phyloP scores from a whole-genome alignment of 2,888 invertebrate genomes.

The Liodrosophila aerea region DNA sequence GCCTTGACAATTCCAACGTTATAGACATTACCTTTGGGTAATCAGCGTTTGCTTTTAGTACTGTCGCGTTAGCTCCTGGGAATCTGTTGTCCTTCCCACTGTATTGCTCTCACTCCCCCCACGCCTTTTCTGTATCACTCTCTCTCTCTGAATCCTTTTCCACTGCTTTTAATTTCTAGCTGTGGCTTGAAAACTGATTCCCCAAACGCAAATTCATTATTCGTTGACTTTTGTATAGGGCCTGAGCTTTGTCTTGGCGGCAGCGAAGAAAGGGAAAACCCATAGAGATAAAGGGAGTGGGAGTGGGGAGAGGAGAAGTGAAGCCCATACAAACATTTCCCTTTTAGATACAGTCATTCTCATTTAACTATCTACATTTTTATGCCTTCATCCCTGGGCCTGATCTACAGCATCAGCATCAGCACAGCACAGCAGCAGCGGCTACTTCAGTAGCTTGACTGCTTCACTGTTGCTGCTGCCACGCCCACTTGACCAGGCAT shows the following conservation, averaged over 20 bases:
- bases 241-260: neutral
- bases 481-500: constrained; percentile 4
- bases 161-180: constrained; percentile 46
- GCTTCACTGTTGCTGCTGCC: constrained; percentile 2
- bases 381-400: constrained; percentile 1
- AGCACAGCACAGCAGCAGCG: constrained; percentile 19
- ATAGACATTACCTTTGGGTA: constrained; percentile 65
- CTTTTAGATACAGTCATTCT: no score
- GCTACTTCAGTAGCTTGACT: constrained; percentile 69
- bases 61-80: constrained; percentile 39
- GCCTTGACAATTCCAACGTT: neutral
- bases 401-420: constrained; percentile 28
- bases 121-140: no score
- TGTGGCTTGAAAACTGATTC: constrained; percentile 27
- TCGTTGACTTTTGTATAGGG: no score
- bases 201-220: constrained; percentile 65
- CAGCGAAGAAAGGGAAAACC: no score
- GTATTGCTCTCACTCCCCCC: no score
- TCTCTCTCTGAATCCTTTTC: constrained; percentile 31
- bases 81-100: constrained; percentile 26
- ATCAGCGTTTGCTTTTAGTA: constrained; percentile 61
- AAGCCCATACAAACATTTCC: no score
- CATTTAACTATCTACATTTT: constrained; percentile 8
- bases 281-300: no score
- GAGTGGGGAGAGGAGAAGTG: no score